Conservation (phyloP, 2,888 invertebrate genomes). For the Exocentrus adspersus region DNA sequence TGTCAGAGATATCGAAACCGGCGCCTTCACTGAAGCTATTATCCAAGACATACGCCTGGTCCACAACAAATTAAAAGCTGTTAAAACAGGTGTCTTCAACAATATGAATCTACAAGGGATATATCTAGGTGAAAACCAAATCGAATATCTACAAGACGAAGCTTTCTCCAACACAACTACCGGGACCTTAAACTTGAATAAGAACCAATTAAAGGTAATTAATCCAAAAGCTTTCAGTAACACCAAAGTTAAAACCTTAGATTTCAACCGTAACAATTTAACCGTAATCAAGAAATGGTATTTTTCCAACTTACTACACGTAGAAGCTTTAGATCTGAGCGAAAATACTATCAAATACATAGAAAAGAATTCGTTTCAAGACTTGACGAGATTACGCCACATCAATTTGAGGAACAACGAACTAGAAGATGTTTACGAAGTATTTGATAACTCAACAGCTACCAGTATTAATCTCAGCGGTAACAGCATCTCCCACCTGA, state of each 20-base stretch:
- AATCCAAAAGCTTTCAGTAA: slow-evolving; percentile 4
- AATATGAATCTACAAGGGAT: not conserved
- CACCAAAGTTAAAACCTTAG: not conserved
- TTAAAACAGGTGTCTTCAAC: not conserved
- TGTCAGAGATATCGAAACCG: not conserved
- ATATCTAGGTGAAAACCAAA: slow-evolving; percentile 5
- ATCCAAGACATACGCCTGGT: not conserved
- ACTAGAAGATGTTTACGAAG: not conserved
- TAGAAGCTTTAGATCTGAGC: not conserved
- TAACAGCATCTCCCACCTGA: not conserved
- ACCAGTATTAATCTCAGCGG: not conserved
- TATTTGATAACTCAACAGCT: not conserved
- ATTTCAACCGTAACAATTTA: not conserved
- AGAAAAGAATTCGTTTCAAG: not conserved
- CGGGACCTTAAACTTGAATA: not conserved
- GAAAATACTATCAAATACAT: not conserved
- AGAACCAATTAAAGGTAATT: not conserved
- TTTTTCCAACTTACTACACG: not conserved
- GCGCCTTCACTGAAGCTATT: not conserved
- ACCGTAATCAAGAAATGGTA: not conserved
- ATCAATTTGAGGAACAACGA: not conserved
- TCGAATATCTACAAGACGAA: not conserved
- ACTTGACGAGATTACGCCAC: not conserved
- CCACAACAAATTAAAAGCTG: not conserved
- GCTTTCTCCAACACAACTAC: slow-evolving; percentile 1